A percentile compares a stretch with the other conserved stretches of the same genome.
These are phyloP conservation scores for Chrysaora quinquecirrha DNA, from an alignment of 30 jellyfish, hydroid and myxozoan species.

Conservation along the genomic window DNA sequence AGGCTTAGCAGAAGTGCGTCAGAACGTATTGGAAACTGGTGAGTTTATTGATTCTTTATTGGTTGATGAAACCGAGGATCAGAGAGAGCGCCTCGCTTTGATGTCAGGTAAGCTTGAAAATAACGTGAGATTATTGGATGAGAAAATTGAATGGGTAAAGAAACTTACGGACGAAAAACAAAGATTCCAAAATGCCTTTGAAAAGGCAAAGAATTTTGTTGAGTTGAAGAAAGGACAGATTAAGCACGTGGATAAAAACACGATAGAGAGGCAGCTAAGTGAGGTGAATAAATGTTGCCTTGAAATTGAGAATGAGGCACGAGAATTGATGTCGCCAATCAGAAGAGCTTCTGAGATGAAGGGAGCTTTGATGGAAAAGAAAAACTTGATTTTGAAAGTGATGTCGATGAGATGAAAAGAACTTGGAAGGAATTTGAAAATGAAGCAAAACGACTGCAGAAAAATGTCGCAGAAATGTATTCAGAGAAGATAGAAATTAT, in stretches of 20 bases:
- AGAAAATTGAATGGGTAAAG: neutral
- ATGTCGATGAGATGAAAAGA: conserved; percentile 4
- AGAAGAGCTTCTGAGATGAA: conserved; percentile 19
- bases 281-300: conserved; percentile 57
- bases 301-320: conserved; percentile 49
- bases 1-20: conserved; percentile 19
- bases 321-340: conserved; percentile 52
- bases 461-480: conserved; percentile 17
- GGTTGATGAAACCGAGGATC: neutral
- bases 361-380: neutral
- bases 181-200: neutral
- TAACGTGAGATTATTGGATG: neutral
- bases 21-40: neutral
- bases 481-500: conserved; percentile 4
- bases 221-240: conserved; percentile 13
- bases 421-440: conserved; percentile 35
- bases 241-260: neutral
- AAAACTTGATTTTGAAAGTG: conserved; percentile 4
- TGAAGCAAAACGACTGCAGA: conserved; percentile 36
- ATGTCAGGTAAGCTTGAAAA: conserved; percentile 11
- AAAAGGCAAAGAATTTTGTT: conserved; percentile 24
- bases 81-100: conserved; percentile 28
- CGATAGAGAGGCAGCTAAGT: conserved; percentile 39
- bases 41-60: conserved; percentile 10
- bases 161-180: neutral